Conservation (phyloP, 2,113 vertebrate genomes). For the Harpagus bidentatus region DNA sequence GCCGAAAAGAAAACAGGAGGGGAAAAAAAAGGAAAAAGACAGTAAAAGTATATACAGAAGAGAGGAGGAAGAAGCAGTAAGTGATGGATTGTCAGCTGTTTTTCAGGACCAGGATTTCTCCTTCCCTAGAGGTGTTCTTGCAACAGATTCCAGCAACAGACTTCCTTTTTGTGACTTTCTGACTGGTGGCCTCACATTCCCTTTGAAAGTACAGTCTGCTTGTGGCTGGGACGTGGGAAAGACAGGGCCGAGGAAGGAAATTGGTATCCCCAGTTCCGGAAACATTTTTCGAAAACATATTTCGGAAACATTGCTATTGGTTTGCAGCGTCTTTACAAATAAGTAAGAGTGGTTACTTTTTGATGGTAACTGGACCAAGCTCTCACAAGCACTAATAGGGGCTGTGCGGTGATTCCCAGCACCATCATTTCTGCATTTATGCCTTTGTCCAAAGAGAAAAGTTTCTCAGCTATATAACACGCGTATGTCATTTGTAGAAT, state of each 20-base stretch:
- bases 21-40: background rate
- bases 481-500: background rate
- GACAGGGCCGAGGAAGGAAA: background rate
- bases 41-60: background rate
- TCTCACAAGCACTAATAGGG: background rate
- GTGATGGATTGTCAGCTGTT: background rate
- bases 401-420: background rate
- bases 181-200: background rate
- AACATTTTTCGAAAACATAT: too few relatives aligned
- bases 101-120: background rate
- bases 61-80: background rate
- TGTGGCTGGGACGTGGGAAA: background rate
- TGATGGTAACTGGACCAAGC: background rate
- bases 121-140: background rate
- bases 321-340: background rate
- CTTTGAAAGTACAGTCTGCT: background rate
- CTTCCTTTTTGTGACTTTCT: background rate
- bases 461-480: background rate
- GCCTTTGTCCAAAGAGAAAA: background rate
- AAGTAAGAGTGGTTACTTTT: background rate
- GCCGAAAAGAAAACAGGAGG: background rate
- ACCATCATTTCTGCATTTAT: background rate
- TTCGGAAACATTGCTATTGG: background rate
- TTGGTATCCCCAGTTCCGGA: accelerated
- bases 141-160: background rate